Base-by-base conservation (phyloP, 2,888 invertebrate species). In the Halictus quadricinctus region DNA sequence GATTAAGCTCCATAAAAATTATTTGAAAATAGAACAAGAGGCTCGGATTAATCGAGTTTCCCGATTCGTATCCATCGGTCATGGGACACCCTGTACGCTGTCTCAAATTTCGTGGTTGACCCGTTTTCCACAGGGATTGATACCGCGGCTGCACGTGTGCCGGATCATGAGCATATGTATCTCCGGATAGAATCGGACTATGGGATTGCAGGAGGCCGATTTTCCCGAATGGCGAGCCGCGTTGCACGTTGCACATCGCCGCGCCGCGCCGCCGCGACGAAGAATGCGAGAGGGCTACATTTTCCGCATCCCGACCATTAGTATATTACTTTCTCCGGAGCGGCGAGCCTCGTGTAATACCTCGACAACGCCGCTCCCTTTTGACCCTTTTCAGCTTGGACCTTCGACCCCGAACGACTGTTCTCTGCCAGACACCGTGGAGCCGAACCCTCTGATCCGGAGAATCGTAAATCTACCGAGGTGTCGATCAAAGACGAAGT, bases 281-380 rank as follows among this genome's bases (percentile, higher is more conserved):
- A 76, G 83, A 83, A 83, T 83, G 41, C 69, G 41, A n/a, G 66
- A 54, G 54, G 43, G 60, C 70, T 60, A 72, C 70, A 46, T 76
- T 75, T 60, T 46, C 64, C 50, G 54, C 41, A 66, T 64, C 41
- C 15, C 76, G 21, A 66, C 83, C 83, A 83, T 83, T 83, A 83
- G 83, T 83, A 60, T 83, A 83, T 83, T 83, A 83, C 83, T 83
- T 83, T 77, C 46, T 25, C 58, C 25, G 46, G 36, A 36, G 13
- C 54, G 41, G 72, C 64, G 18, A 70, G 25, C 46, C 69, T 12
- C 36, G 73, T 54, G 43, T 54, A 54, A 54, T 21, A 21, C 66
- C 72, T 79, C 73, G n/a, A 46, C 81, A 25, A 13, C 43, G 21
- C 46, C 36, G 29, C n/a, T 78, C 72, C 46, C 81, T 79, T 66